Conservation (phyloP, 2,888 invertebrate species). For the Coenonympha glycerion region DNA sequence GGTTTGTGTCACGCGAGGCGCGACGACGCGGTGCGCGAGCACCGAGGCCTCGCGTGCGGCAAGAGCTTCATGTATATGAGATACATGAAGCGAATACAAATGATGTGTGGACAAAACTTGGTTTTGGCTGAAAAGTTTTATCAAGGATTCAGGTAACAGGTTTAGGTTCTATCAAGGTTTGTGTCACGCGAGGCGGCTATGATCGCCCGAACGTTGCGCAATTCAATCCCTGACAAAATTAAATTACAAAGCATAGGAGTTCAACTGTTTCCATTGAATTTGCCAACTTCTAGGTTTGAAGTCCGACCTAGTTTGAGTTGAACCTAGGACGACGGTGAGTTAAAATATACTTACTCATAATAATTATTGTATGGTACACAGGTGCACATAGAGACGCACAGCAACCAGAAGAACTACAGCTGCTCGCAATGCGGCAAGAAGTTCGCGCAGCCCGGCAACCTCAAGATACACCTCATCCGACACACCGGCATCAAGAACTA, state of each 20-base stretch:
- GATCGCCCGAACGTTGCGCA: too few species aligned
- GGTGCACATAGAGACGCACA: conserved; percentile 80
- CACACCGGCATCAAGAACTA: conserved; percentile 69
- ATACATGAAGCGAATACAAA: too few species aligned
- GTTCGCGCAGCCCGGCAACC: conserved; percentile 76
- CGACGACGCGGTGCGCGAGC: conserved; percentile 27
- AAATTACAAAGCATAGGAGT: too few species aligned
- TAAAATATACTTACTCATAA: too few species aligned
- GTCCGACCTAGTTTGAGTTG: too few species aligned
- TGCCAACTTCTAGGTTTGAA: too few species aligned
- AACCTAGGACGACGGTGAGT: too few species aligned
- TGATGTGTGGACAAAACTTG: conserved; percentile 79
- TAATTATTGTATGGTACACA: conserved; percentile 45
- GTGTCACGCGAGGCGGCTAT: conserved; percentile 33
- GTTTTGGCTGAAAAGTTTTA: too few species aligned
- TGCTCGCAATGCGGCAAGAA: conserved; percentile 84
- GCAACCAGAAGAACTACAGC: conserved; percentile 81
- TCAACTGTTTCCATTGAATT: too few species aligned
- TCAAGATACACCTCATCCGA: conserved; percentile 65
- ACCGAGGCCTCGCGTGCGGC: conserved; percentile 53
- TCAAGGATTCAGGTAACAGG: too few species aligned
- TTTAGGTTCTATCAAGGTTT: conserved; percentile 65
- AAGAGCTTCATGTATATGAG: conserved; percentile 80
- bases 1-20: conserved; percentile 42
- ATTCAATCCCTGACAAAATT: too few species aligned